Evolutionary conservation across 2,113 vertebrate species (phyloP).

Genomic region (Thalassoma bifasciatum): DNA sequence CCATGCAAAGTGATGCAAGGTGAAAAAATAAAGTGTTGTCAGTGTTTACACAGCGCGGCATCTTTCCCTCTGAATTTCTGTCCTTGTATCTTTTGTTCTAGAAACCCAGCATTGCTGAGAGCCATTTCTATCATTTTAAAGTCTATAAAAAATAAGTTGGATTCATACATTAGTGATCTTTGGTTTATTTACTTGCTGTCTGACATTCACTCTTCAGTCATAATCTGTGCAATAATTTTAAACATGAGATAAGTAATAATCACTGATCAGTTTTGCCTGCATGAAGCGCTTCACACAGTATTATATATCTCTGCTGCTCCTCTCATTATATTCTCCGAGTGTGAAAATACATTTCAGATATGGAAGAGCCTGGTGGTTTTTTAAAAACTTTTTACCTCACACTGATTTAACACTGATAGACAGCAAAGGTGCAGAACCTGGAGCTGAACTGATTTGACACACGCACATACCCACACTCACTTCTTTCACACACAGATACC

Average conservation of each 20-base stretch:
- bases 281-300: not conserved
- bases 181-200: no score
- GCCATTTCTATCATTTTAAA: not conserved
- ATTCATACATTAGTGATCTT: no score
- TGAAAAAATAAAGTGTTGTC: not conserved
- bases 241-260: no score
- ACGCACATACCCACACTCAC: slow-evolving; percentile 49
- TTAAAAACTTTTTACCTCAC: slow-evolving; percentile 37
- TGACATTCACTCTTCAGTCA: no score
- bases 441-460: slow-evolving; percentile 53
- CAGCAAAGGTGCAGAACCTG: slow-evolving; percentile 68
- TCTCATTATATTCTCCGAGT: not conserved
- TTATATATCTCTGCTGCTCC: slow-evolving; percentile 23
- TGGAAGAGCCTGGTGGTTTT: slow-evolving; percentile 16
- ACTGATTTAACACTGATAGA: slow-evolving; percentile 61
- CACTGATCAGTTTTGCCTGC: no score
- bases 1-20: not conserved
- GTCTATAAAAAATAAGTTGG: no score
- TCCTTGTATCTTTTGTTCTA: not conserved
- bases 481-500: slow-evolving; percentile 58
- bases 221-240: no score
- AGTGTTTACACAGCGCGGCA: no score
- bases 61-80: not conserved
- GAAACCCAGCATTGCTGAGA: not conserved
- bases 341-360: slow-evolving; percentile 30